A percentile compares a stretch with the other conserved stretches of the same genome.
These are phyloP conservation scores for Lagria hirta DNA, from an alignment of 2,888 invertebrate species.

Conservation along the genomic window DNA sequence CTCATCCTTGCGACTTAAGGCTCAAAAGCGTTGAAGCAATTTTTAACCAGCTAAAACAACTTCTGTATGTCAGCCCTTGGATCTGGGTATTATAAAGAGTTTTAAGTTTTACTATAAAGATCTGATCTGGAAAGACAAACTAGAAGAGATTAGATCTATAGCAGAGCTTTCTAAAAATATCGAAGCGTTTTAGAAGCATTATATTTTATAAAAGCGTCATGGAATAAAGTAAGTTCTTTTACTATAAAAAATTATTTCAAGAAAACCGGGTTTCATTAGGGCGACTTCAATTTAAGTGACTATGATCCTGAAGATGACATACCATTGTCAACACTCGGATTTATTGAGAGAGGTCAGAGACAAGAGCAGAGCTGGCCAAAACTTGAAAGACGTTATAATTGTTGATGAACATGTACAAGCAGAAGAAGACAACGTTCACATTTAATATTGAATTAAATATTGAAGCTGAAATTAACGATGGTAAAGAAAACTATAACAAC, in stretches of 20 bases:
- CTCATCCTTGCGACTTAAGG: conserved; percentile 16
- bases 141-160: neutral
- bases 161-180: neutral
- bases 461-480: too few species aligned
- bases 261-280: neutral
- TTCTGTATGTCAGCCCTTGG: conserved; percentile 22
- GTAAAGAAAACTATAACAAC: too few species aligned
- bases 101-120: conserved; percentile 16
- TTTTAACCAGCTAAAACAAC: conserved; percentile 26
- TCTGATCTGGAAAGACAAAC: conserved; percentile 1
- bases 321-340: conserved; percentile 1
- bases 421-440: conserved; percentile 1
- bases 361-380: neutral
- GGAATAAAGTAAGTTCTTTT: neutral
- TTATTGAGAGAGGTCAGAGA: neutral
- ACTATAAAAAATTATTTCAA: conserved; percentile 1
- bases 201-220: conserved; percentile 1
- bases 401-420: conserved; percentile 1
- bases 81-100: conserved; percentile 18
- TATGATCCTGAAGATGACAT: conserved; percentile 1
- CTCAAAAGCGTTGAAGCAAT: conserved; percentile 18
- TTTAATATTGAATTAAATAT: too few species aligned
- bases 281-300: neutral
- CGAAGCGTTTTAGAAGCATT: conserved; percentile 1
- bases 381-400: conserved; percentile 1